These are phyloP conservation scores for Ramphastos sulfuratus DNA, from an alignment of 2,113 vertebrate genomes.

Conservation along the genomic window DNA sequence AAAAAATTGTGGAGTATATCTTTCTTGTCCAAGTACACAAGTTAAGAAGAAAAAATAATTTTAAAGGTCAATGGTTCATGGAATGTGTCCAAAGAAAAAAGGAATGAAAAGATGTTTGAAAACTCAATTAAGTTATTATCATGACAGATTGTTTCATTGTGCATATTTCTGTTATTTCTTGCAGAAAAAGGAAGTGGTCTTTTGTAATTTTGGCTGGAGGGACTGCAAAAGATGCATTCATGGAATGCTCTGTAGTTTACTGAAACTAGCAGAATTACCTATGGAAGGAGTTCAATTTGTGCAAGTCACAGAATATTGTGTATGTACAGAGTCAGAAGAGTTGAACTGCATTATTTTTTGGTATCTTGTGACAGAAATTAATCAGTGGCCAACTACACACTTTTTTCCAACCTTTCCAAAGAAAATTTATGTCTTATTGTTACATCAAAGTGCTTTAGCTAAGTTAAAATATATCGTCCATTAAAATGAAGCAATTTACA, in stretches of 20 bases:
- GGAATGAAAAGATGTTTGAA: slow-evolving; percentile 21
- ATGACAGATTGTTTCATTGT: slow-evolving; percentile 13
- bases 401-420: background rate
- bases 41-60: background rate
- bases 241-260: slow-evolving; percentile 14
- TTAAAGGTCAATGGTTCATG: background rate
- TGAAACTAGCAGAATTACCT: background rate
- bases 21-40: background rate
- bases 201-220: background rate
- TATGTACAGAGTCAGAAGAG: background rate
- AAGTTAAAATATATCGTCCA: slow-evolving; percentile 5
- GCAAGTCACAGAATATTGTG: background rate
- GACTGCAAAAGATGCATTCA: background rate
- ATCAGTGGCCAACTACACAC: background rate
- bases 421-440: background rate
- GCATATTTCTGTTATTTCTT: slow-evolving; percentile 36
- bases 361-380: background rate
- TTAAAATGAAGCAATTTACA: slow-evolving; percentile 32
- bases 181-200: slow-evolving; percentile 26
- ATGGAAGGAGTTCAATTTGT: background rate
- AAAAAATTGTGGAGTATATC: background rate
- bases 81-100: slow-evolving; percentile 9
- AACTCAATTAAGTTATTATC: slow-evolving; percentile 40
- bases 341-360: background rate
- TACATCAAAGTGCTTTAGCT: slow-evolving; percentile 12